Evolutionary conservation across 2,797 vertebrate genomes (phyloP), one percentile per base, ranked within the genome.

Genomic region (Salarias fasciatus): DNA sequence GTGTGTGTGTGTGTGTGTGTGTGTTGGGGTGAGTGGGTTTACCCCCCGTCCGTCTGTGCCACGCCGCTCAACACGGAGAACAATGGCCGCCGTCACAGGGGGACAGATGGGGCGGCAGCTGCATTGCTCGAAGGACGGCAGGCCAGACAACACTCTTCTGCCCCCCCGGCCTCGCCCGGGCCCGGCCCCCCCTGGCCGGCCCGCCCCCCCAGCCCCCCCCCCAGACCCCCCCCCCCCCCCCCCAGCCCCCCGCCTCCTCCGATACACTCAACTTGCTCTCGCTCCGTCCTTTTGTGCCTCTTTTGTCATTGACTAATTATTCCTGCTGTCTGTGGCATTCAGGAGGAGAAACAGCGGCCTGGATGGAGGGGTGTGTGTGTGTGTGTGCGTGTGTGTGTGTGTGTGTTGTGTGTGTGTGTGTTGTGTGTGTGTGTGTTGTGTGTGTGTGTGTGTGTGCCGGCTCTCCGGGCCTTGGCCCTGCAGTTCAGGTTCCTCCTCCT

Each of bases 71-170:
- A 86, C 53, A 91, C 82, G 63, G 77, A 81, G 92, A 94, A 97
- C 96, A 97, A 95, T 97, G 84, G 83, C 92, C 89, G 43, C 69
- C 75, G 18, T 94, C 93, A 89, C 91, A 93, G 91, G 91, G 87
- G 93, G 93, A 94, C 95, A 97, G 95, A 96, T 96, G 94, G 95
- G 91, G 91, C 94, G 94, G 94, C 95, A 97, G 95, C 94, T 95
- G 90, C 92, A 94, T 96, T 96, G 94, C n/a, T 97, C 95, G 92
- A 92, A 82, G 0, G 84, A 94, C 92, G 82, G 95, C 94, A 94
- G 94, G 94, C 95, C 95, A 97, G 96, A 98, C 94, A 94, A 98
- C 94, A 94, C 93, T 97, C 95, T 96, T 94, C 92, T 94, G 85
- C 89, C 91, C 89, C 87, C 67, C 76, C 57, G 9, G 35, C 10